Conservation (phyloP, 1,140 invertebrate species). For the Acromyrmex echinatior region DNA sequence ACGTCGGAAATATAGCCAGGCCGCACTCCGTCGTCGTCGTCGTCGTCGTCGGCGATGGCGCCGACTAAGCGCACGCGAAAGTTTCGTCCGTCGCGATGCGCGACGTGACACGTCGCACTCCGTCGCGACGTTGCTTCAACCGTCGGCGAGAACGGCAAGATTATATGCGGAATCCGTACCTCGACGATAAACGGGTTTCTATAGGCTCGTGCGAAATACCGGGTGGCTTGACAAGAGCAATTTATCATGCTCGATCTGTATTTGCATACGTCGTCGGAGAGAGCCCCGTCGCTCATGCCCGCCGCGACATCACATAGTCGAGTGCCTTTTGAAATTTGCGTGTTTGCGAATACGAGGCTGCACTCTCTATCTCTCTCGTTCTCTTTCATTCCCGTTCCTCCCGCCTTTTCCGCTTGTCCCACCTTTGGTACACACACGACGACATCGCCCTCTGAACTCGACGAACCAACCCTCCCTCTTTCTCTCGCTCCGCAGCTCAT, state of each 20-base stretch:
- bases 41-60: background rate
- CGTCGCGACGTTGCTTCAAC: constrained; percentile 67
- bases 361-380: constrained; percentile 39
- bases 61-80: constrained; percentile 54
- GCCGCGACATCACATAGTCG: constrained; percentile 85
- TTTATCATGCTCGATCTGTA: constrained; percentile 87
- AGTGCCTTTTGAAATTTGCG: constrained; percentile 87
- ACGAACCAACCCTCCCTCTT: constrained; percentile 54
- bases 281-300: constrained; percentile 82
- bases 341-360: constrained; percentile 85
- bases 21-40: constrained; percentile 12
- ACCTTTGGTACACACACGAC: constrained; percentile 21
- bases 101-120: constrained; percentile 10
- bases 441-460: constrained; percentile 17
- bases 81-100: constrained; percentile 53
- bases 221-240: constrained; percentile 86
- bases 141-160: constrained; percentile 73
- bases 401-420: constrained; percentile 16
- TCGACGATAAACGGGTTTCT: constrained; percentile 79
- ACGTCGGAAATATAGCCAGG: constrained; percentile 16
- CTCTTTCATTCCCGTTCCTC: constrained; percentile 52
- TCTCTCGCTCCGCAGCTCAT: constrained; percentile 65
- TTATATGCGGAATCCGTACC: constrained; percentile 81
- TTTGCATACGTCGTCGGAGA: constrained; percentile 87
- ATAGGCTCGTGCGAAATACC: constrained; percentile 85